These are phyloP conservation scores for Melinopterus prodromus DNA, from an alignment of 2,888 invertebrate genomes.

Conservation along the genomic window DNA sequence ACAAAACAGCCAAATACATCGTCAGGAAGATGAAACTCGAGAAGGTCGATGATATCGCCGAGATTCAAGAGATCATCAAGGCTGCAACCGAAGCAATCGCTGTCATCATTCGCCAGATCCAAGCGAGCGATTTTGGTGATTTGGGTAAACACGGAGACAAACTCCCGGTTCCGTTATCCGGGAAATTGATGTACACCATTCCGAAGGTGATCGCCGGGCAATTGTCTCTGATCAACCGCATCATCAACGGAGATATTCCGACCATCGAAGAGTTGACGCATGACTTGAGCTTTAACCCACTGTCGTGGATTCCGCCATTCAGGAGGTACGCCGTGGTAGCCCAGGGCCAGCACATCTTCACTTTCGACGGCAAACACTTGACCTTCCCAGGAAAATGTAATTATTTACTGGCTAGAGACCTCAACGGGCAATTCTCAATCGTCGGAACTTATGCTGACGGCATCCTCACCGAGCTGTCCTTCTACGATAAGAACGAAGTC, in stretches of 20 bases:
- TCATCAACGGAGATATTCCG: conserved; percentile 69
- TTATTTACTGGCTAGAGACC: conserved; percentile 85
- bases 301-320: conserved; percentile 71
- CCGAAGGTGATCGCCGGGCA: conserved; percentile 68
- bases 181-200: conserved; percentile 51
- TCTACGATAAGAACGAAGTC: conserved; percentile 74
- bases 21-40: conserved; percentile 67
- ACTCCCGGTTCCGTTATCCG: conserved; percentile 25
- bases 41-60: conserved; percentile 69
- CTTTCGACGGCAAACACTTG: conserved; percentile 85
- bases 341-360: conserved; percentile 86
- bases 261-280: conserved; percentile 64
- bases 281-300: conserved; percentile 63
- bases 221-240: conserved; percentile 68
- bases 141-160: conserved; percentile 11
- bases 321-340: conserved; percentile 73
- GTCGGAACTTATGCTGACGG: conserved; percentile 76
- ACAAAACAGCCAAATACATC: conserved; percentile 66
- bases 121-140: not conserved
- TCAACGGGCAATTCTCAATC: conserved; percentile 87
- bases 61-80: conserved; percentile 68
- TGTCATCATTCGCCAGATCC: conserved; percentile 49
- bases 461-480: conserved; percentile 70
- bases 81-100: conserved; percentile 57
- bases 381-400: conserved; percentile 85